Evolutionary conservation across 2,113 vertebrate species (phyloP).

Genomic region (Pomatostomus ruficeps): DNA sequence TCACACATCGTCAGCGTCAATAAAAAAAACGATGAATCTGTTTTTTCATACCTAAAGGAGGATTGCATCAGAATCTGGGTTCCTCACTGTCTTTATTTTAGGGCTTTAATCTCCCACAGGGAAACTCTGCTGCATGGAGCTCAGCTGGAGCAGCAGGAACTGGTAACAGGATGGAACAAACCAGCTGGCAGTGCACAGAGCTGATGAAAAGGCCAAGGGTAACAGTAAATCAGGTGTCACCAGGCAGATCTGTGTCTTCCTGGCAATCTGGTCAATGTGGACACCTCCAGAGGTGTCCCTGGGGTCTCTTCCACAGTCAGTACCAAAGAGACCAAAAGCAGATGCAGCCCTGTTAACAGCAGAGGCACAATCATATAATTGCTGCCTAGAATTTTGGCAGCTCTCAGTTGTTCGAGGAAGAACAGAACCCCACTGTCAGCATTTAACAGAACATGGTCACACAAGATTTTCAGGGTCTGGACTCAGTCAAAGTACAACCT

Average conservation of each 20-base stretch:
- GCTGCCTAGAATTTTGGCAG: not conserved
- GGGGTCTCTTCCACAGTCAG: not conserved
- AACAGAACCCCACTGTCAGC: not conserved
- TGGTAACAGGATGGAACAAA: not conserved
- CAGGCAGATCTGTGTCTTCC: not conserved
- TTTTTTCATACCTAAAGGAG: not conserved
- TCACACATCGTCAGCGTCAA: not conserved
- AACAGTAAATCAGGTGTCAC: not conserved
- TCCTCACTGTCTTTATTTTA: not conserved
- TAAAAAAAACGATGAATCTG: not conserved
- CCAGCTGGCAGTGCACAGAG: not conserved
- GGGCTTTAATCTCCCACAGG: not conserved
- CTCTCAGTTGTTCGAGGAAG: not conserved
- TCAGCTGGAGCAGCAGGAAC: not conserved
- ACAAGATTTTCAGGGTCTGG: not conserved
- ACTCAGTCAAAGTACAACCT: not conserved
- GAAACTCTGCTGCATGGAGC: not conserved
- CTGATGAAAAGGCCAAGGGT: not conserved
- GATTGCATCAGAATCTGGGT: not conserved
- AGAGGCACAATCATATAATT: not conserved
- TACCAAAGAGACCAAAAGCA: not conserved
- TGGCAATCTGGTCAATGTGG: not conserved
- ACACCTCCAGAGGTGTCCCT: not conserved
- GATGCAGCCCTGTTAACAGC: not conserved
- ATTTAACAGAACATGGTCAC: not conserved